Conservation (phyloP, 2,113 vertebrate genomes). For the Shinisaurus crocodilurus region DNA sequence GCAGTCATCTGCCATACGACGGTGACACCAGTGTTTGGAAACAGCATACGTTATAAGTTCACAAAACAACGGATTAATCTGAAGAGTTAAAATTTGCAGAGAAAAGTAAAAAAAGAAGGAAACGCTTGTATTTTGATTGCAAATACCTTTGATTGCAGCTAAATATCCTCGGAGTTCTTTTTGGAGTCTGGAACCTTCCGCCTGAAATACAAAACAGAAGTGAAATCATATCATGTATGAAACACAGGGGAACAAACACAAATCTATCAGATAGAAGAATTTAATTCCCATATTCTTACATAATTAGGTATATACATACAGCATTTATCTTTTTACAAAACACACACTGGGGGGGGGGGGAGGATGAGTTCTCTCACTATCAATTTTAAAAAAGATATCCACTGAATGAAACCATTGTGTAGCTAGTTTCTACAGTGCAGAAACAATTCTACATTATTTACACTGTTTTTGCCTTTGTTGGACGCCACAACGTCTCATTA, state of each 20-base stretch:
- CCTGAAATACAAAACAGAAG: slow-evolving; percentile 79
- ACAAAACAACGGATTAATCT: neutral
- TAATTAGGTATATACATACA: neutral
- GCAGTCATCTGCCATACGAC: neutral
- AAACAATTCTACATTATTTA: neutral
- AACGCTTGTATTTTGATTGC: slow-evolving; percentile 18
- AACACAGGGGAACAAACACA: slow-evolving; percentile 17
- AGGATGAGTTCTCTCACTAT: neutral
- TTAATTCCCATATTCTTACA: neutral
- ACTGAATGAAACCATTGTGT: neutral
- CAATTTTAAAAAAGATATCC: neutral
- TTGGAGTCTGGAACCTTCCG: slow-evolving; percentile 93
- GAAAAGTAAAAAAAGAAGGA: neutral
- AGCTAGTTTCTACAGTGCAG: neutral
- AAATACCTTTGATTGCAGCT: slow-evolving; percentile 94
- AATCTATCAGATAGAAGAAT: neutral
- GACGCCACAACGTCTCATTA: no score
- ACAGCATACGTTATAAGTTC: neutral
- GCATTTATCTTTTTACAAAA: neutral
- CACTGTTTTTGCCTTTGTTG: no score
- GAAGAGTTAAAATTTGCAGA: neutral
- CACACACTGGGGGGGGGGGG: no score
- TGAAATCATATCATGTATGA: slow-evolving; percentile 1
- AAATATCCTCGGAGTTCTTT: slow-evolving; percentile 95
- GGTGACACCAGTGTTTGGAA: neutral